Evolutionary conservation across 1,140 invertebrate genomes (phyloP).

Genomic region (Drosophila hydei): DNA sequence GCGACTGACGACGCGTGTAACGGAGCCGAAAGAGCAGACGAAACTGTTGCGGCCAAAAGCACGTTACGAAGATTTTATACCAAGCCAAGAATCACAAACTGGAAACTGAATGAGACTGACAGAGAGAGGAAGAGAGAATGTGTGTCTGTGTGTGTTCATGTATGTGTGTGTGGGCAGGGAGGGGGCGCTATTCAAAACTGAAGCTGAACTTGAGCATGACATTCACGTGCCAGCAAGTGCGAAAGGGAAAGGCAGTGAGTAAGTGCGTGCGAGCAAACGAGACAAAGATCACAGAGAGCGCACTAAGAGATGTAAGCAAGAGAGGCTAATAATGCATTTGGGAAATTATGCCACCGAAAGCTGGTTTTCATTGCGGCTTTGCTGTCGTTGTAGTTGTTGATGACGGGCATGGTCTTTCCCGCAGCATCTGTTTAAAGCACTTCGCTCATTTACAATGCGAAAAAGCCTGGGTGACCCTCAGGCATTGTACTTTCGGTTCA

Average conservation of each 20-base stretch:
- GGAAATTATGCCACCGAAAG: conserved; percentile 66
- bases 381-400: conserved; percentile 1
- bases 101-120: conserved; percentile 37
- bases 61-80: conserved; percentile 67
- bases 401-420: conserved; percentile 16
- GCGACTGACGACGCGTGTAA: conserved; percentile 56
- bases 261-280: conserved; percentile 1
- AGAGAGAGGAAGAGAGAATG: not conserved
- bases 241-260: conserved; percentile 3
- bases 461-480: conserved; percentile 54
- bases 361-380: conserved; percentile 62
- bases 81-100: conserved; percentile 71
- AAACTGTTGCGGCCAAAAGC: conserved; percentile 77
- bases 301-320: conserved; percentile 14
- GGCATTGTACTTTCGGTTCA: conserved; percentile 55
- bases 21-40: conserved; percentile 66
- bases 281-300: not conserved
- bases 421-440: conserved; percentile 9
- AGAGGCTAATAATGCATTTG: conserved; percentile 55
- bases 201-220: conserved; percentile 67
- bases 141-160: no score
- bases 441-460: conserved; percentile 1
- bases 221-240: conserved; percentile 54
- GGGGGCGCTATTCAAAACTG: not conserved
- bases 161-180: not conserved